Percentiles rank a stretch among this genome's conserved stretches.
phyloP scores from a whole-genome alignment of 2,113 vertebrate genomes.

The Rhagologus leucostigma region DNA sequence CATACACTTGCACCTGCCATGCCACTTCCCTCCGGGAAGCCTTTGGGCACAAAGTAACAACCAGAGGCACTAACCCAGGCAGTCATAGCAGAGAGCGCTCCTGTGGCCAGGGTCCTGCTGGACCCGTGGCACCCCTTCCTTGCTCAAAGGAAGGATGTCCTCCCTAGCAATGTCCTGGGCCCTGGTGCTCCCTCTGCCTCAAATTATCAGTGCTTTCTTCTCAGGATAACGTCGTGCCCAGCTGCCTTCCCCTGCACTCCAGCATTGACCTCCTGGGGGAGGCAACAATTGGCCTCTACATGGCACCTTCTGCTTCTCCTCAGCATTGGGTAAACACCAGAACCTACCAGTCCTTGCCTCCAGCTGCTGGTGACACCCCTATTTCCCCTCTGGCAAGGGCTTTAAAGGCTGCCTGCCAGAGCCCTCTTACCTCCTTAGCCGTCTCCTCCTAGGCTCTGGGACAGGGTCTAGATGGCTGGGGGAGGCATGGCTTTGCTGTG shows the following conservation, averaged over 20 bases:
- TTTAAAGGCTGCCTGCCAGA: background rate
- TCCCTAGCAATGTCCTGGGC: background rate
- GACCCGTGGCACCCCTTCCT: background rate
- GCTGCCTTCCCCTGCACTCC: background rate
- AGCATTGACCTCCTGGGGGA: background rate
- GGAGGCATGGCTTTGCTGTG: background rate
- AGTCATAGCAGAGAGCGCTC: fast-evolving
- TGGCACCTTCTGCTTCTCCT: background rate
- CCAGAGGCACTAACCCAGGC: fast-evolving
- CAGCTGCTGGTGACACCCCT: background rate
- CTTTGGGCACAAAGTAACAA: background rate
- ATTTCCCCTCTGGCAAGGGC: fast-evolving
- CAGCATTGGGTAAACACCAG: background rate
- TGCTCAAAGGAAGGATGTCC: background rate
- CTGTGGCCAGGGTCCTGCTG: fast-evolving
- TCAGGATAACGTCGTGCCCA: background rate
- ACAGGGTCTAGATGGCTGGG: background rate
- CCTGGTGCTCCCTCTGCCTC: background rate
- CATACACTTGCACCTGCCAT: fast-evolving
- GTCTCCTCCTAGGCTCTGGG: background rate
- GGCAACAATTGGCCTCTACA: background rate
- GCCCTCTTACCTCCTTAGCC: background rate
- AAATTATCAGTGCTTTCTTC: background rate
- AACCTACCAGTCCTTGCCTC: background rate
- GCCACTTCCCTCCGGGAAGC: background rate